These are phyloP conservation scores for Apotomis betuletana DNA, from an alignment of 2,888 invertebrate species.

Conservation along the genomic window DNA sequence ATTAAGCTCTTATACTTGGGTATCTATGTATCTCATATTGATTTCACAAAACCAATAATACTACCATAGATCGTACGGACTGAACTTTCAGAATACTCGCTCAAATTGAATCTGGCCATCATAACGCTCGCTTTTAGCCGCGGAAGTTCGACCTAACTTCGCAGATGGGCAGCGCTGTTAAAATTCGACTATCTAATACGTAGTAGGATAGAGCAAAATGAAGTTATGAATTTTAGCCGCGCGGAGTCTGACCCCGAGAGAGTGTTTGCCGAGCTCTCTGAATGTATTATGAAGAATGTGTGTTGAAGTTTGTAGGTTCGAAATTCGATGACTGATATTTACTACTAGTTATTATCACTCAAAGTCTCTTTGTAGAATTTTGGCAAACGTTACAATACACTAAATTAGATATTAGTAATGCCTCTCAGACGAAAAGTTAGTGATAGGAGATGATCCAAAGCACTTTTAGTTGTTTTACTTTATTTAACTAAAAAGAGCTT, in stretches of 20 bases:
- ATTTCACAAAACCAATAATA: slow-evolving; percentile 2
- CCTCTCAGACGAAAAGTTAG: too few species aligned
- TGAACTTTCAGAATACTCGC: slow-evolving; percentile 29
- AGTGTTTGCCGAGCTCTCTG: slow-evolving; percentile 18
- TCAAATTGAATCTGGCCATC: slow-evolving; percentile 60
- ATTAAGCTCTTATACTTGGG: too few species aligned
- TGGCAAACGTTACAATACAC: too few species aligned
- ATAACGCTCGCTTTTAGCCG: slow-evolving; percentile 57
- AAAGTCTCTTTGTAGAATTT: too few species aligned
- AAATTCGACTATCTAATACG: slow-evolving; percentile 43
- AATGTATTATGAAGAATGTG: slow-evolving; percentile 25
- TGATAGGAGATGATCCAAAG: too few species aligned
- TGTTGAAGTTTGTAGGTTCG: slow-evolving; percentile 3
- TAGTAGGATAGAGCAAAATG: slow-evolving; percentile 34
- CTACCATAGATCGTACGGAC: slow-evolving; percentile 6
- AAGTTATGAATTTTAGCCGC: slow-evolving; percentile 32
- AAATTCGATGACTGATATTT: slow-evolving; percentile 7
- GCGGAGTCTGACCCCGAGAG: slow-evolving; percentile 31
- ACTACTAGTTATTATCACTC: neutral
- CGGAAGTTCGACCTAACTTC: slow-evolving; percentile 56
- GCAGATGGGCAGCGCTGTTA: slow-evolving; percentile 52
- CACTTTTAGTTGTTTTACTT: too few species aligned
- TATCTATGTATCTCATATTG: neutral
- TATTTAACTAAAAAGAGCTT: too few species aligned
- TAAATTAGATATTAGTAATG: too few species aligned